These are phyloP conservation scores for Metacarcinus magister DNA, from an alignment of 2,888 invertebrate species.

Conservation along the genomic window DNA sequence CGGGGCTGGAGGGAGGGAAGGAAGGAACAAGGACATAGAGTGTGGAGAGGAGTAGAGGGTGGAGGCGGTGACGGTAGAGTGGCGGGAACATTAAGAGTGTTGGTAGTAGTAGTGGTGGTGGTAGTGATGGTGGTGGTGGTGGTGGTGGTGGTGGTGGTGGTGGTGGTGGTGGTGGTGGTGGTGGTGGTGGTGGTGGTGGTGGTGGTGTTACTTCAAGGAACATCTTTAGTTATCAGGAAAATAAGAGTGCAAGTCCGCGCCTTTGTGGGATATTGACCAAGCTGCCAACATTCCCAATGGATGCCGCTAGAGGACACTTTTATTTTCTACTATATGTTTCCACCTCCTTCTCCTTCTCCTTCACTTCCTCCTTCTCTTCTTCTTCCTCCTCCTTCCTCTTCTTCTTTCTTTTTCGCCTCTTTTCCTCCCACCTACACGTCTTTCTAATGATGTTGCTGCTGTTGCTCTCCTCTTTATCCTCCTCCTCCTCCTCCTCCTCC, in stretches of 20 bases:
- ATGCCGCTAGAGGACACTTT: slow-evolving; percentile 3
- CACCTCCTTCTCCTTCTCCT: neutral
- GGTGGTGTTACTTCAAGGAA: neutral
- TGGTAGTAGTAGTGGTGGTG: neutral
- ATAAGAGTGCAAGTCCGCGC: slow-evolving; percentile 35
- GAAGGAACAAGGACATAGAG: neutral
- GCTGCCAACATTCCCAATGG: slow-evolving; percentile 51
- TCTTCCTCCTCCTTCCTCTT: neutral
- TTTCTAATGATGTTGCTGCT: too few relatives aligned
- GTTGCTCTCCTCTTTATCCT: too few relatives aligned
- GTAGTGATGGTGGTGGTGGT: neutral
- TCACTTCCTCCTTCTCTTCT: neutral
- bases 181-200: slow-evolving; percentile 11
- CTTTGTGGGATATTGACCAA: slow-evolving; percentile 55
- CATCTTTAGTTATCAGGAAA: slow-evolving; percentile 52
- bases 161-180: neutral
- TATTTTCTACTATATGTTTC: neutral
- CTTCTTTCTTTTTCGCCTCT: neutral
- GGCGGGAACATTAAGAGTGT: slow-evolving; percentile 40
- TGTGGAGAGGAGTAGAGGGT: neutral
- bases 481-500: neutral
- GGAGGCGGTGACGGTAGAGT: neutral
- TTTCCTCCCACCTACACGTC: too few relatives aligned
- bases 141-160: slow-evolving; percentile 18
- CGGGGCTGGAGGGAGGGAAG: neutral